Evolutionary conservation across 2,797 vertebrate species (phyloP).

Genomic region (Falco cherrug): DNA sequence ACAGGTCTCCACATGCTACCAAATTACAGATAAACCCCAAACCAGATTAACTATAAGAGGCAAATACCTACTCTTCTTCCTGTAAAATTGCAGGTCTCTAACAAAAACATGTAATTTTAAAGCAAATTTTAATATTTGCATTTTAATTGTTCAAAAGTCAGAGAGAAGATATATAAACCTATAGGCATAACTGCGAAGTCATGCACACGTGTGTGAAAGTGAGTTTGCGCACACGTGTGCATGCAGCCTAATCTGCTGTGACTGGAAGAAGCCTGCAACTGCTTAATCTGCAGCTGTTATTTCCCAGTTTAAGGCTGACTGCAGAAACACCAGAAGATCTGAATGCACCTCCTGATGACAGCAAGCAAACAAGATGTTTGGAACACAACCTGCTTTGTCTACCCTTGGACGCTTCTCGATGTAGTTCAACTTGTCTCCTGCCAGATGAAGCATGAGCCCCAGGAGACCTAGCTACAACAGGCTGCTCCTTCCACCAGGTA

Average conservation of each 20-base stretch:
- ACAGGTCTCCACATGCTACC: background rate
- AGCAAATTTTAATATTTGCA: background rate
- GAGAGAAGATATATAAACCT: fast-evolving
- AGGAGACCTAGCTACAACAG: background rate
- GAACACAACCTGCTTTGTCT: slow-evolving; percentile 35
- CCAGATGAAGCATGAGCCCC: slow-evolving; percentile 61
- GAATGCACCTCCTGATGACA: background rate
- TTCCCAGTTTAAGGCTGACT: background rate
- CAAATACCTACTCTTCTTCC: background rate
- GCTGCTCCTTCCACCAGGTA: background rate
- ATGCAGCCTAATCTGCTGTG: background rate
- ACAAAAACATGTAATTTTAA: fast-evolving
- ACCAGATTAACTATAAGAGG: background rate
- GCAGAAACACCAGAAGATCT: slow-evolving; percentile 19
- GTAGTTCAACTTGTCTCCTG: slow-evolving; percentile 58
- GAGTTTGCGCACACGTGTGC: background rate
- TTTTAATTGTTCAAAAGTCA: background rate
- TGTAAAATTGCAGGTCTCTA: background rate
- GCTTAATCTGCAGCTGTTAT: background rate
- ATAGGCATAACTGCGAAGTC: background rate
- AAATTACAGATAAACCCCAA: background rate
- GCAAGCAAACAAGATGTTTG: slow-evolving; percentile 33
- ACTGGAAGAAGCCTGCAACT: background rate
- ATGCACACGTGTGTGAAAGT: fast-evolving
- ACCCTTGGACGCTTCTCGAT: slow-evolving; percentile 34